Conservation (phyloP, 2,888 invertebrate species). For the Amphipoea lucens region DNA sequence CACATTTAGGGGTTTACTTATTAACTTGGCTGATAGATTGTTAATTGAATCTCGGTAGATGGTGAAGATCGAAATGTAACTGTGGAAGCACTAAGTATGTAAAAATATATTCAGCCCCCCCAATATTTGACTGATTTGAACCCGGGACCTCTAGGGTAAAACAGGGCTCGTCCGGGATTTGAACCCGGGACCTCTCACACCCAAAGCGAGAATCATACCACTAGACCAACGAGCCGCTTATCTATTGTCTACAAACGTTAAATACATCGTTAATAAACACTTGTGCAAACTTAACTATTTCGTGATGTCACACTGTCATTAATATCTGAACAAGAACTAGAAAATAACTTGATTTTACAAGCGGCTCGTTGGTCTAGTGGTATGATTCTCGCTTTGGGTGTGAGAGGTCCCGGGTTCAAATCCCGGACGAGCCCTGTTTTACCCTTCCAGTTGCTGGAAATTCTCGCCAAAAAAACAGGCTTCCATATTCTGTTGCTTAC, state of each 20-base stretch:
- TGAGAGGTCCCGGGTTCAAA: constrained; percentile 90
- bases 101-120: background rate
- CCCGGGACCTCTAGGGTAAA: constrained; percentile 60
- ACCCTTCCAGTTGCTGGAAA: constrained; percentile 56
- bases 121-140: no score
- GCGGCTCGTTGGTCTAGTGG: constrained; percentile 76
- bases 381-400: constrained; percentile 90
- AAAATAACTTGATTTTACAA: background rate
- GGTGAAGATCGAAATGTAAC: background rate
- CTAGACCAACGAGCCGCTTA: constrained; percentile 88
- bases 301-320: constrained; percentile 2
- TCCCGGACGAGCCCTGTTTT: constrained; percentile 88
- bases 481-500: background rate
- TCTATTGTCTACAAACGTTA: background rate
- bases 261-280: background rate
- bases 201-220: constrained; percentile 90
- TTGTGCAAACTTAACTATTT: constrained; percentile 12
- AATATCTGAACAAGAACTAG: background rate
- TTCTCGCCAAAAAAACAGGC: background rate
- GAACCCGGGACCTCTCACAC: constrained; percentile 88
- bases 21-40: background rate
- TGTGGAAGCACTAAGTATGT: background rate
- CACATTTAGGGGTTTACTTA: background rate
- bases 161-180: constrained; percentile 90
- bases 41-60: background rate